These are phyloP conservation scores for Phalacrocorax aristotelis DNA, from an alignment of 2,113 vertebrate species.

Conservation along the genomic window DNA sequence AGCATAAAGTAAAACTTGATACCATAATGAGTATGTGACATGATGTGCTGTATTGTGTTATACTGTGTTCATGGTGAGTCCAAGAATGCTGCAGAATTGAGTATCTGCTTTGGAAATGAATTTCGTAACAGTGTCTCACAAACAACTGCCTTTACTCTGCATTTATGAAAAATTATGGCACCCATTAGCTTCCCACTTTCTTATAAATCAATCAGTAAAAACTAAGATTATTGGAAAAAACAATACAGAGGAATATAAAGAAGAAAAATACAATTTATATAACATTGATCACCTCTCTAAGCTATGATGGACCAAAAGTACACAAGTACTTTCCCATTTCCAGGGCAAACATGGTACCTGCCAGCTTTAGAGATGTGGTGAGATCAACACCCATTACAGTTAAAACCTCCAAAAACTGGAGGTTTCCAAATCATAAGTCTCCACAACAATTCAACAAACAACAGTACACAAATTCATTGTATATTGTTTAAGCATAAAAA, in stretches of 20 bases:
- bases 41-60: background rate
- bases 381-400: background rate
- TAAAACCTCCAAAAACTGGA: background rate
- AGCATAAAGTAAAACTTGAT: slow-evolving; percentile 15
- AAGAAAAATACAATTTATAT: background rate
- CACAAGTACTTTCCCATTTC: background rate
- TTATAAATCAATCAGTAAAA: background rate
- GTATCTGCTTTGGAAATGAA: background rate
- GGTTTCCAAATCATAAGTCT: background rate
- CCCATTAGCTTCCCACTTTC: background rate
- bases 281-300: background rate
- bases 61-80: rapidly evolving
- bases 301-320: background rate
- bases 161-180: background rate
- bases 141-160: background rate
- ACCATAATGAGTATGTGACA: background rate
- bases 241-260: background rate
- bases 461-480: background rate
- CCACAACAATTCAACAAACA: background rate
- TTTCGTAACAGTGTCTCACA: background rate
- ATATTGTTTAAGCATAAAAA: background rate
- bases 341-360: background rate
- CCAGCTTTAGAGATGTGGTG: background rate
- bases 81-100: background rate
- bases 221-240: background rate